Conservation (phyloP, 2,113 vertebrate genomes). For the Eurystomus gularis region DNA sequence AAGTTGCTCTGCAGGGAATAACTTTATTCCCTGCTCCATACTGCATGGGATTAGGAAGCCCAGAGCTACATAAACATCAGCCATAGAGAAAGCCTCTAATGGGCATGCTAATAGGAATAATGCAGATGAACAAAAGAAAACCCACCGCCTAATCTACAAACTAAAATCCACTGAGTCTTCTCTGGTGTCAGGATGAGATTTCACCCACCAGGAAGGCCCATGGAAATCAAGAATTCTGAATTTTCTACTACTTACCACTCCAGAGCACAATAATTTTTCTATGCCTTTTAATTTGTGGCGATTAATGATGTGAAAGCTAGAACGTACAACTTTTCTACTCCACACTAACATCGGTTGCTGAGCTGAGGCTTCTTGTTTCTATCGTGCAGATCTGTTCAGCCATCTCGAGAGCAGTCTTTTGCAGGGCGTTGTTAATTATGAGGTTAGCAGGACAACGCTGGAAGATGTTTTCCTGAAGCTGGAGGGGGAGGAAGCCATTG, state of each 20-base stretch:
- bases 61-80: neutral
- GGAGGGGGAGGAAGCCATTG: constrained; percentile 79
- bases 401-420: constrained; percentile 78
- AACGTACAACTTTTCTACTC: neutral
- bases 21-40: rapidly evolving
- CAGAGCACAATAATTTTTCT: neutral
- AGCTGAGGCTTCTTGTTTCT: neutral
- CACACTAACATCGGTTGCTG: rapidly evolving
- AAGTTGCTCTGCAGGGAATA: neutral
- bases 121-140: neutral
- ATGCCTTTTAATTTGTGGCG: neutral
- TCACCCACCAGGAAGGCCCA: neutral
- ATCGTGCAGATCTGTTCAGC: constrained; percentile 79
- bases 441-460: constrained; percentile 90
- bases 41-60: neutral
- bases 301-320: neutral
- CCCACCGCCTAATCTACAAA: neutral
- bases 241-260: neutral
- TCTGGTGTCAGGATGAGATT: neutral
- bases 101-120: neutral
- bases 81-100: neutral
- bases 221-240: neutral
- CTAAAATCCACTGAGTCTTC: neutral
- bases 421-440: constrained; percentile 83
- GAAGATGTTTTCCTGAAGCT: constrained; percentile 92